Evolutionary conservation across 2,113 vertebrate species (phyloP).

Genomic region (Arenaria interpres): DNA sequence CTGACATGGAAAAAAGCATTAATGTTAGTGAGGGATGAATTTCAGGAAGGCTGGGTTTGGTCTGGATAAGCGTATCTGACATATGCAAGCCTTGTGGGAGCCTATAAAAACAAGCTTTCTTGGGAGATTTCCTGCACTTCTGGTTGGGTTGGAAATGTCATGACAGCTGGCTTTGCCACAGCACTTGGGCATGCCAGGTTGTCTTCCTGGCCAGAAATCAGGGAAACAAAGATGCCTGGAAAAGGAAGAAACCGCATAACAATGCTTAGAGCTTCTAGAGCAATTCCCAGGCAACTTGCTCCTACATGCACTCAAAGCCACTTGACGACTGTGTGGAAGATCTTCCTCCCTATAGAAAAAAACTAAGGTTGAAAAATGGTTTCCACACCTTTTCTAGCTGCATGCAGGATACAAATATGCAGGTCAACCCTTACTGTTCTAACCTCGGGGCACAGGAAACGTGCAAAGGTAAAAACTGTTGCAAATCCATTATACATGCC

Average conservation of each 20-base stretch:
- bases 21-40: slow-evolving; percentile 18
- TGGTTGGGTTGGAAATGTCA: slow-evolving; percentile 41
- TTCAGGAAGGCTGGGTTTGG: slow-evolving; percentile 53
- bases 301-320: background rate
- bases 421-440: background rate
- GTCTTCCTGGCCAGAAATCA: background rate
- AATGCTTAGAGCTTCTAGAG: background rate
- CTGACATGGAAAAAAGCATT: slow-evolving; percentile 31
- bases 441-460: background rate
- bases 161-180: background rate
- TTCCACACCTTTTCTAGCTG: background rate
- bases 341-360: background rate
- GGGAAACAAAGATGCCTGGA: background rate
- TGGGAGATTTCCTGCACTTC: slow-evolving; percentile 55
- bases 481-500: background rate
- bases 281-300: background rate
- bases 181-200: slow-evolving; percentile 17
- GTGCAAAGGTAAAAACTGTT: background rate
- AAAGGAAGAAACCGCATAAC: slow-evolving; percentile 24
- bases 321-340: background rate
- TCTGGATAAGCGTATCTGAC: slow-evolving; percentile 56
- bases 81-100: slow-evolving; percentile 32
- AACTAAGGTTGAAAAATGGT: background rate
- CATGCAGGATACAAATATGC: background rate
- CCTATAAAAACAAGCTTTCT: slow-evolving; percentile 43